Evolutionary conservation across 2,113 vertebrate species (phyloP).

Genomic region (Jacana jacana): DNA sequence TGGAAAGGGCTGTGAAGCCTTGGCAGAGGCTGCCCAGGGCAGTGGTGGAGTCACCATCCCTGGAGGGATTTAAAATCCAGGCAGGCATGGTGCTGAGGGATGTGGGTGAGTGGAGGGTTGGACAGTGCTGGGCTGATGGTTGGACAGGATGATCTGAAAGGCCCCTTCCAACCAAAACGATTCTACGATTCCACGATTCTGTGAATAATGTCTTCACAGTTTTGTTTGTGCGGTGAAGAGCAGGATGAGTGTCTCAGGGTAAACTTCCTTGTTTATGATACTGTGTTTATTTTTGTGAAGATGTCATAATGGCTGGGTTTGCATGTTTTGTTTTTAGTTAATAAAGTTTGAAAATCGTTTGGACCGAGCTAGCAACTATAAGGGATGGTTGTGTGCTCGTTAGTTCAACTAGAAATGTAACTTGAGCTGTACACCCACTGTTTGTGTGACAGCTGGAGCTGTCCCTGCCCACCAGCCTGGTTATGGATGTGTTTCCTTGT

Average conservation of each 20-base stretch:
- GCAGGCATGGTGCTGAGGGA: neutral
- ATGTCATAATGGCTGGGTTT: neutral
- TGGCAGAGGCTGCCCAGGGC: neutral
- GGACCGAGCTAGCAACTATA: neutral
- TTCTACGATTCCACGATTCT: neutral
- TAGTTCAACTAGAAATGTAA: neutral
- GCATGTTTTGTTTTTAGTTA: neutral
- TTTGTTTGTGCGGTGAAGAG: neutral
- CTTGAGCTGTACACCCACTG: accelerated
- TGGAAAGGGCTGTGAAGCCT: neutral
- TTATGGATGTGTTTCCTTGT: neutral
- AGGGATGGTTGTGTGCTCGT: neutral
- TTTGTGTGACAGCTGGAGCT: neutral
- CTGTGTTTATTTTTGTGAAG: neutral
- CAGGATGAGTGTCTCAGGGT: neutral
- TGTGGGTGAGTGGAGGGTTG: neutral
- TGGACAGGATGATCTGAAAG: neutral
- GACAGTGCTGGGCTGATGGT: neutral
- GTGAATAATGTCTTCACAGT: neutral
- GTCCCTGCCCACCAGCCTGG: neutral
- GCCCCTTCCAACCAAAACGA: neutral
- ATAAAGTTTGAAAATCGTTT: neutral
- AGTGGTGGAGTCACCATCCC: neutral
- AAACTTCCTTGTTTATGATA: neutral
- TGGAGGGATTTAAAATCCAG: no score